These are phyloP conservation scores for Pyrocoelia pectoralis DNA, from an alignment of 2,888 invertebrate species.

Conservation along the genomic window DNA sequence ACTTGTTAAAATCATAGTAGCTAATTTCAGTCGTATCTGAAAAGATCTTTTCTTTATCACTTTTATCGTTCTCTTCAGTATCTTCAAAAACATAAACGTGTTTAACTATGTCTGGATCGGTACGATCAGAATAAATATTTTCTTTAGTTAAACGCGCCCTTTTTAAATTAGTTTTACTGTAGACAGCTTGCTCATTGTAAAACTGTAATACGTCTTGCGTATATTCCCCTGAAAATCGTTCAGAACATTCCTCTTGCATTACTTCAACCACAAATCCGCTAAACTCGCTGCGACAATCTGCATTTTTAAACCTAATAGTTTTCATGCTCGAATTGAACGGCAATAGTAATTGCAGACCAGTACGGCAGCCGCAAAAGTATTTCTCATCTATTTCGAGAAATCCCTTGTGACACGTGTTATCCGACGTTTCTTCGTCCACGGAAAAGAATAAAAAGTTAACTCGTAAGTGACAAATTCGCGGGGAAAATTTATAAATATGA, in stretches of 20 bases:
- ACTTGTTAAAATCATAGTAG: slow-evolving; percentile 40
- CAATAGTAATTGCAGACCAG: slow-evolving; percentile 55
- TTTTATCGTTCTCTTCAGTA: slow-evolving; percentile 42
- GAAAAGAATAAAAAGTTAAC: slow-evolving; percentile 66
- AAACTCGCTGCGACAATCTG: slow-evolving; percentile 55
- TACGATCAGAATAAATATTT: neutral
- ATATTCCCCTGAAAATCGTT: slow-evolving; percentile 46
- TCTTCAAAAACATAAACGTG: slow-evolving; percentile 51
- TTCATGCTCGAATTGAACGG: slow-evolving; percentile 57
- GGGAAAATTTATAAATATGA: slow-evolving; percentile 60
- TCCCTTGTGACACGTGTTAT: slow-evolving; percentile 60
- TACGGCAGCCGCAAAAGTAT: slow-evolving; percentile 66
- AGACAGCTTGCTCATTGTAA: neutral
- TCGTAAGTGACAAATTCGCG: slow-evolving; percentile 63
- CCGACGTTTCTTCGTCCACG: slow-evolving; percentile 56
- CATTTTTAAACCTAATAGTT: slow-evolving; percentile 60
- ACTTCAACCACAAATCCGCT: slow-evolving; percentile 66
- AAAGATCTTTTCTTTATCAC: slow-evolving; percentile 49
- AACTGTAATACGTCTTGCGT: neutral
- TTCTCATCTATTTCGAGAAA: slow-evolving; percentile 66
- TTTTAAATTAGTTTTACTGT: neutral
- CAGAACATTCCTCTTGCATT: slow-evolving; percentile 64
- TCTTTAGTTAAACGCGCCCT: slow-evolving; percentile 6
- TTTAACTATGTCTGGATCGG: slow-evolving; percentile 38
- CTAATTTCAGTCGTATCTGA: slow-evolving; percentile 28